Conservation (phyloP, 2,888 invertebrate species). For the Brassicogethes aeneus region DNA sequence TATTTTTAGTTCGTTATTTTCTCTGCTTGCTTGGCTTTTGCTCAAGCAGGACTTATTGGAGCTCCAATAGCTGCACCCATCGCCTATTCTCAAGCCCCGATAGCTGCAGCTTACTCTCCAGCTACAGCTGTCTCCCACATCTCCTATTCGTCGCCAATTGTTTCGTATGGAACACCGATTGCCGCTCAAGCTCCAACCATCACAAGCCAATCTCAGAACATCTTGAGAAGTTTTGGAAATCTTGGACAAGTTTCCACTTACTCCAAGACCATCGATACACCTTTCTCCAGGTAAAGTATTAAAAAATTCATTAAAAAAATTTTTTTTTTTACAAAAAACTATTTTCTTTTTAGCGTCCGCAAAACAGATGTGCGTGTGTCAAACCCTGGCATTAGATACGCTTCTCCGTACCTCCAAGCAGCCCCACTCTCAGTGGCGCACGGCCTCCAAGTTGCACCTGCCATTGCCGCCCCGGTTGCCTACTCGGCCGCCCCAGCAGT, state of each 20-base stretch:
- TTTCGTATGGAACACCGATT: slow-evolving; percentile 29
- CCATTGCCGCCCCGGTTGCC: slow-evolving; percentile 26
- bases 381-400: slow-evolving; percentile 47
- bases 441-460: slow-evolving; percentile 22
- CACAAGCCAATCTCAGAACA: slow-evolving; percentile 52
- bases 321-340: too few species aligned
- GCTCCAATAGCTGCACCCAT: slow-evolving; percentile 43
- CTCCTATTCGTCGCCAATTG: slow-evolving; percentile 40
- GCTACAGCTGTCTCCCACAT: slow-evolving; percentile 52
- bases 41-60: slow-evolving; percentile 17
- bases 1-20: slow-evolving; percentile 44
- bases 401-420: slow-evolving; percentile 29
- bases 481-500: slow-evolving; percentile 54
- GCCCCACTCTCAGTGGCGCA: slow-evolving; percentile 16
- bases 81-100: too few species aligned
- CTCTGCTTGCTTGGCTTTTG: slow-evolving; percentile 39
- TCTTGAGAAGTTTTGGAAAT: slow-evolving; percentile 55
- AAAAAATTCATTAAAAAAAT: not conserved
- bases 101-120: slow-evolving; percentile 26
- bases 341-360: slow-evolving; percentile 42
- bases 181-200: slow-evolving; percentile 45
- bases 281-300: slow-evolving; percentile 46
- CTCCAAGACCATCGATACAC: slow-evolving; percentile 61
- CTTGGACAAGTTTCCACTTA: slow-evolving; percentile 61
- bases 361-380: slow-evolving; percentile 63